Percentiles rank a stretch among this genome's conserved stretches.
Conservation (phyloP, 2,888 invertebrate genomes). For the Drosophila neoperkinsi region DNA sequence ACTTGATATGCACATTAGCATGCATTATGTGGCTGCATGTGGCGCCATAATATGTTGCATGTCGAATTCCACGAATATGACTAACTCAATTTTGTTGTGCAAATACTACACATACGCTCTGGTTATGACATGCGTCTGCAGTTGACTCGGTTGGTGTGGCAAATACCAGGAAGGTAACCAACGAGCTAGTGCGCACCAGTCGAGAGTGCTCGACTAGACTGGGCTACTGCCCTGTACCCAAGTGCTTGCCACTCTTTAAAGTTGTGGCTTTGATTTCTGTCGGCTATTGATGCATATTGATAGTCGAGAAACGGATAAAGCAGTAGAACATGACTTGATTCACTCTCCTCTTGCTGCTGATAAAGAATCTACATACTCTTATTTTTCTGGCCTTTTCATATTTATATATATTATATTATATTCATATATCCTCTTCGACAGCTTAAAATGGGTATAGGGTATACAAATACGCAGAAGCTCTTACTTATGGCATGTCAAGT, state of each 20-base stretch:
- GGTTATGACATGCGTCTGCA: constrained; percentile 3
- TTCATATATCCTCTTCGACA: not conserved
- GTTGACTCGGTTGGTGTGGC: not conserved
- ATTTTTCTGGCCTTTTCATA: not conserved
- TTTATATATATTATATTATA: not conserved
- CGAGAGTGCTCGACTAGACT: not conserved
- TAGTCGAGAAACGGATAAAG: not conserved
- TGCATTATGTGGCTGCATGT: constrained; percentile 54
- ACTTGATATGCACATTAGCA: constrained; percentile 61
- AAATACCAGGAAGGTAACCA: not conserved
- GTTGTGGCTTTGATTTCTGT: not conserved
- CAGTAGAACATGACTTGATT: not conserved
- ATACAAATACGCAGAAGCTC: not conserved
- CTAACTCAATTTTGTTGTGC: constrained; percentile 18
- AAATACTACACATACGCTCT: constrained; percentile 52
- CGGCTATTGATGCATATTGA: not conserved
- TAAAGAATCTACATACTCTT: not conserved
- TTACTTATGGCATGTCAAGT: constrained; percentile 16
- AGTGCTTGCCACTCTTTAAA: not conserved
- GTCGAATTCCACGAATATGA: constrained; percentile 17
- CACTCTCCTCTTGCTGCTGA: not conserved
- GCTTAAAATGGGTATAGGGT: not conserved
- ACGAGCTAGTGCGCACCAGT: not conserved
- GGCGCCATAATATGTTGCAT: constrained; percentile 43
- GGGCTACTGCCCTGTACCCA: not conserved